Percentiles rank a stretch among this genome's conserved stretches.
phyloP scores from a whole-genome alignment of 2,797 vertebrate species.

The Arctocebus calabarensis region DNA sequence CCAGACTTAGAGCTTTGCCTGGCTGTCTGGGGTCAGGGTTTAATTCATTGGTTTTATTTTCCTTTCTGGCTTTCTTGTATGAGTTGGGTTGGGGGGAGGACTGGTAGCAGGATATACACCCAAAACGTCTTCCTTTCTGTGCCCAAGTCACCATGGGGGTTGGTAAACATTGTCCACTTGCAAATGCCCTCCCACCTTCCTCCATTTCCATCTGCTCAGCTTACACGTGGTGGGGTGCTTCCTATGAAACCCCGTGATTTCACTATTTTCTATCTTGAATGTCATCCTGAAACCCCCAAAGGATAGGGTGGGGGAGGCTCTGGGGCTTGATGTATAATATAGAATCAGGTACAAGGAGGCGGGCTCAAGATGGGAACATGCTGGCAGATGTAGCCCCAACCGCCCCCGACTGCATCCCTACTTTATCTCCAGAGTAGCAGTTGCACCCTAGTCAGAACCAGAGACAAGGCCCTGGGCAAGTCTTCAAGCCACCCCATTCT shows the following conservation, averaged over 20 bases:
- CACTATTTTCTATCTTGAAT: constrained; percentile 4
- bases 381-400: constrained; percentile 40
- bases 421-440: not conserved
- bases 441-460: not conserved
- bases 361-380: not conserved
- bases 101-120: not conserved
- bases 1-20: constrained; percentile 28
- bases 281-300: constrained; percentile 13
- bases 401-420: not conserved
- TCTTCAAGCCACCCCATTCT: not conserved
- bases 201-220: not conserved
- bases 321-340: not conserved
- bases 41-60: constrained; percentile 30
- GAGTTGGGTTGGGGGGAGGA: not conserved
- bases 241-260: constrained; percentile 34
- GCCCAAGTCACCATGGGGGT: not conserved
- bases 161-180: constrained; percentile 23
- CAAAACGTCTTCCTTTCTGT: not conserved
- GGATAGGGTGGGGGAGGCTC: not conserved
- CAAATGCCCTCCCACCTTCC: not conserved
- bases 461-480: not conserved
- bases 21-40: constrained; percentile 34
- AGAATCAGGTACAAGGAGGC: constrained; percentile 59
- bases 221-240: not conserved
- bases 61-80: constrained; percentile 14